phyloP scores from a whole-genome alignment of 2,797 vertebrate species.

The Gadopsis marmoratus region DNA sequence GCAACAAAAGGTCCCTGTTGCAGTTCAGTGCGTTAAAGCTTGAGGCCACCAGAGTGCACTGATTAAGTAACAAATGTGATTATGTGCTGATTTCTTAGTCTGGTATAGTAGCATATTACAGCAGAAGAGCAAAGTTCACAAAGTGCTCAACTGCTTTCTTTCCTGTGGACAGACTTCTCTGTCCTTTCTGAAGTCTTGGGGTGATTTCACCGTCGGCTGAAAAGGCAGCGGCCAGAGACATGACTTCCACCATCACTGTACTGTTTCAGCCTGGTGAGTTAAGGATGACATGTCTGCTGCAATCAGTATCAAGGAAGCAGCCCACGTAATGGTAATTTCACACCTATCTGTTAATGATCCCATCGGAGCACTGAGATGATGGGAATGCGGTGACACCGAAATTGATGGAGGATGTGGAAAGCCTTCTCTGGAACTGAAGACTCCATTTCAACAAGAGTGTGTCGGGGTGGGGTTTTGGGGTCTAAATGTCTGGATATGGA shows the following conservation, averaged over 20 bases:
- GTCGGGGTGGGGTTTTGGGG: too few species aligned
- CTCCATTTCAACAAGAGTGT: slow-evolving; percentile 7
- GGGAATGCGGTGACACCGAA: slow-evolving; percentile 57
- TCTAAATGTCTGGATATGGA: slow-evolving; percentile 11
- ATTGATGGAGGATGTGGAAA: slow-evolving; percentile 67
- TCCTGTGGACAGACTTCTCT: not conserved
- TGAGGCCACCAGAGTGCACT: not conserved
- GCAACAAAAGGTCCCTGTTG: too few species aligned
- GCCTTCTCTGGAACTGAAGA: slow-evolving; percentile 27
- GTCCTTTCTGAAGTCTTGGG: not conserved
- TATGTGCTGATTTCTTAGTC: not conserved
- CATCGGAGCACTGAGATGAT: slow-evolving; percentile 60
- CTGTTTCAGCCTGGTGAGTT: slow-evolving; percentile 41
- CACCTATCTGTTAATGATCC: slow-evolving; percentile 68
- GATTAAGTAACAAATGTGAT: not conserved
- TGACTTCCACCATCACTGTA: slow-evolving; percentile 41
- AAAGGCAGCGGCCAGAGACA: slow-evolving; percentile 9
- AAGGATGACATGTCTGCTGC: slow-evolving; percentile 43
- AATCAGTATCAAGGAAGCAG: slow-evolving; percentile 65
- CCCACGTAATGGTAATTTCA: slow-evolving; percentile 67
- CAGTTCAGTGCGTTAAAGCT: not conserved
- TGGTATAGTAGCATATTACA: not conserved
- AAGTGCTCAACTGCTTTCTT: not conserved
- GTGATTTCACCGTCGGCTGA: slow-evolving; percentile 17
- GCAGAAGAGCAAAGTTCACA: slow-evolving; percentile 5